Evolutionary conservation across 1,140 invertebrate genomes (phyloP).

Genomic region (Drosophila suzukii): DNA sequence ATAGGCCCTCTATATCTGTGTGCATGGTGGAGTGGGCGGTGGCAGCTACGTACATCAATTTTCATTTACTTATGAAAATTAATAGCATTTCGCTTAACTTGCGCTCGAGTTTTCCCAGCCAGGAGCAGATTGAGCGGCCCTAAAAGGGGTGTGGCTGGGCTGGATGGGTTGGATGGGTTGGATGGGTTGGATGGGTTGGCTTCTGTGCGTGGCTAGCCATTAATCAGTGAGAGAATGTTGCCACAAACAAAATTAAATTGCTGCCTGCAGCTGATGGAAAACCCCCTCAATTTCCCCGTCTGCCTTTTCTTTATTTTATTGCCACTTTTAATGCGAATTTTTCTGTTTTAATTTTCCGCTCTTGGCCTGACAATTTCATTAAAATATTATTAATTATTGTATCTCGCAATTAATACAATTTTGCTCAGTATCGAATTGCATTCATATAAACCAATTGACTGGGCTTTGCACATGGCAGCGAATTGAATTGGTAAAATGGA

Average conservation of each 20-base stretch:
- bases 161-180: not conserved
- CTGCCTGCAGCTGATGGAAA: conserved; percentile 47
- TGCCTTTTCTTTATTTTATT: conserved; percentile 32
- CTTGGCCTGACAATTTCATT: conserved; percentile 50
- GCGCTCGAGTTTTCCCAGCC: conserved; percentile 37
- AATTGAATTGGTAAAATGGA: conserved; percentile 11
- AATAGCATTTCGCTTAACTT: conserved; percentile 63
- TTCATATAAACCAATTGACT: conserved; percentile 8
- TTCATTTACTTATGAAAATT: conserved; percentile 69
- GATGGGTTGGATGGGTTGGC: not conserved
- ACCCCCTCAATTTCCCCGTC: not conserved
- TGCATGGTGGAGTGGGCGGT: not conserved
- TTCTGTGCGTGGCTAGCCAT: conserved; percentile 42
- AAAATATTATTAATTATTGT: conserved; percentile 41
- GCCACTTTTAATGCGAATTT: conserved; percentile 1
- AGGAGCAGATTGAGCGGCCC: conserved; percentile 28
- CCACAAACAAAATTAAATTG: conserved; percentile 51
- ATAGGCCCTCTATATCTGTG: not conserved
- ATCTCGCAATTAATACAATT: conserved; percentile 27
- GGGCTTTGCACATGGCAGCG: conserved; percentile 10
- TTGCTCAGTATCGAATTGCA: conserved; percentile 21
- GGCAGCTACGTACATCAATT: conserved; percentile 45
- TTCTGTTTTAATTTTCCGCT: conserved; percentile 6
- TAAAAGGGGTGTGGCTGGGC: conserved; percentile 4
- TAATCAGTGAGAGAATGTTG: conserved; percentile 43